Evolutionary conservation across 2,113 vertebrate genomes (phyloP), one percentile per base, ranked within the genome.

Genomic region (Tragelaphus strepsiceros): DNA sequence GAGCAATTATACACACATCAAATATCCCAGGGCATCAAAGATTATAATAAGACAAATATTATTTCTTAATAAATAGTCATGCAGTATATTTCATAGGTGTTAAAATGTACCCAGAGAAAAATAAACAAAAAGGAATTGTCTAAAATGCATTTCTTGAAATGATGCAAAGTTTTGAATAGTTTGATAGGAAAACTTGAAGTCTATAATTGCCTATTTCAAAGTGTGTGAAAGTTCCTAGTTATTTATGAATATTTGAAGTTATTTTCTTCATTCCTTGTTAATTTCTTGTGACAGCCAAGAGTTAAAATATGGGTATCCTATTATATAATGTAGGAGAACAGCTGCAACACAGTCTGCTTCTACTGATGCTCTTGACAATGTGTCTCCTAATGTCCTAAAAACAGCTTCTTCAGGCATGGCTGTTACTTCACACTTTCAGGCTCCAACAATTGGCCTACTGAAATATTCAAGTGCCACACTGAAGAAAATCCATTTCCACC

Each of bases 251-350:
- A 97, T 96, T 97, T 96, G 93, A 94, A 97, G 96, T 92, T 96
- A 97, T 97, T 98, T 98, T 97, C 95, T 97, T 88, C 96, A 95
- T 97, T 97, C 26, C 62, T 96, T 98, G 97, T 96, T 98, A 98
- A 98, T 97, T 96, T 62, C 96, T 96, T 96, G 19, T 98, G 98
- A 97, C 97, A 98, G 96, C 98, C 97, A 98, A 97, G 96, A 98
- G 97, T 97, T 98, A 98, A 97, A 98, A 98, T 98, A 88, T 97
- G 97, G 81, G 78, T 71, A 49, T 96, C 17, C 87, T 97, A 67
- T 98, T 98, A 94, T 95, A 97, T 97, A 98, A 98, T 92, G 80
- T 90, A 91, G 28, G 30, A 88, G 92, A 98, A 96, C 74, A 98
- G 97, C 91, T 97, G 95, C 81, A 98, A 59, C 12, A 71, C 67